phyloP scores from a whole-genome alignment of 2,797 vertebrate genomes.

The Mus minutoides region DNA sequence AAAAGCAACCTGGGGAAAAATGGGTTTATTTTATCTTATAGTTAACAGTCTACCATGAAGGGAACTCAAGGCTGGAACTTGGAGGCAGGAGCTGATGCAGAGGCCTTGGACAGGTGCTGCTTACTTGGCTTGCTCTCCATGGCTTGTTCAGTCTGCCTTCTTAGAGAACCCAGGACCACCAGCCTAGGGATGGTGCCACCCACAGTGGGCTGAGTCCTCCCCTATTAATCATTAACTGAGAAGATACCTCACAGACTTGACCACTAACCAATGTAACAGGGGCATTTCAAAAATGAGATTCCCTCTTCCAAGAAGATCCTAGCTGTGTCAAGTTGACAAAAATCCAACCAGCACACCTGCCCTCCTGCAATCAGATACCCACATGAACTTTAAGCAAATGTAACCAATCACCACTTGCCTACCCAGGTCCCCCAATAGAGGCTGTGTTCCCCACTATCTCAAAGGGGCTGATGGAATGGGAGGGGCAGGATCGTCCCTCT shows the following conservation, averaged over 20 bases:
- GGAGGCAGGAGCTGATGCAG: neutral
- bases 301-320: neutral
- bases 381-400: neutral
- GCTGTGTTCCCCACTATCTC: neutral
- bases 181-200: neutral
- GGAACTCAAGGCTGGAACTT: neutral
- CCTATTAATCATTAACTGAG: neutral
- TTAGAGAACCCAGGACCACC: neutral
- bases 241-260: neutral
- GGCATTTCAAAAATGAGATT: neutral
- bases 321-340: neutral
- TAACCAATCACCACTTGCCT: neutral
- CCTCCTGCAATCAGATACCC: neutral
- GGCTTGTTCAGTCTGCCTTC: neutral
- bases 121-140: neutral
- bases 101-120: too few species aligned
- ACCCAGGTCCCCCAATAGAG: neutral
- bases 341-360: neutral
- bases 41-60: neutral
- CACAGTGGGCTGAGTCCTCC: neutral
- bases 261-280: neutral
- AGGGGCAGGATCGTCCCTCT: neutral
- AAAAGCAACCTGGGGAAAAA: neutral
- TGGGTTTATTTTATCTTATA: neutral
- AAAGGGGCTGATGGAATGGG: neutral